Evolutionary conservation across 1,140 invertebrate species (phyloP), one percentile per base, ranked within the genome.

Genomic region (Aphis gossypii): DNA sequence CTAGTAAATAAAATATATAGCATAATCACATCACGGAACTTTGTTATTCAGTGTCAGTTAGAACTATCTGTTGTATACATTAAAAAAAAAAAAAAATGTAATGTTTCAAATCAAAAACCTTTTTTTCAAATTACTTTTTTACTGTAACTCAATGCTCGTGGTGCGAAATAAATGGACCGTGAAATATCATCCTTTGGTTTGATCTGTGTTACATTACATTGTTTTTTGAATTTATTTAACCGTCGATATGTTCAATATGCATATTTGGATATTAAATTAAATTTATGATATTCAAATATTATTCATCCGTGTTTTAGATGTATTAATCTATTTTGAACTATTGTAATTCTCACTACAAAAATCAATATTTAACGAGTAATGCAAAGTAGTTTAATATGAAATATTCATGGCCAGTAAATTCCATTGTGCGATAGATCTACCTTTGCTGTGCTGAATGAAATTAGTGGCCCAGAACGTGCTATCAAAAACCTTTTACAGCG

Each of bases 391-490:
- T 44, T 41, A 60, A 2, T 25, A 82, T 91, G 41, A 91, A 68
- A 91, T 91, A 91, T 91, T 91, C 56, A 91, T 91, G 76, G 60
- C 41, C 60, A 82, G 56, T 25, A 82, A 76, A 91, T 91, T 82
- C 90, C 56, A 91, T 91, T 82, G 41, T 44, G 7, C 48, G 18
- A 91, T 91, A 48, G 41, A 91, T 68, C 56, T 91, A 91, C 41
- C 41, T 90, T 90, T 60, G 21, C 35, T 20, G 60, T 30, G 38
- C 56, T 35, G 60, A 91, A 91, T 82, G 38, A 44, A 91, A 68
- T 91, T 44, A 91, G 90, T 91, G 11, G 21, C 60, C 90, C 41
- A 91, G 60, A 91, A 91, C 30, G 90, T 68, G 54, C 35, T 35
- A 46, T 76, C 60, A 30, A 91, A 91, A 91, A 91, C 60, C 41